Evolutionary conservation across 2,113 vertebrate genomes (phyloP), one percentile per base, ranked within the genome.

Genomic region (Syngnathus typhle): DNA sequence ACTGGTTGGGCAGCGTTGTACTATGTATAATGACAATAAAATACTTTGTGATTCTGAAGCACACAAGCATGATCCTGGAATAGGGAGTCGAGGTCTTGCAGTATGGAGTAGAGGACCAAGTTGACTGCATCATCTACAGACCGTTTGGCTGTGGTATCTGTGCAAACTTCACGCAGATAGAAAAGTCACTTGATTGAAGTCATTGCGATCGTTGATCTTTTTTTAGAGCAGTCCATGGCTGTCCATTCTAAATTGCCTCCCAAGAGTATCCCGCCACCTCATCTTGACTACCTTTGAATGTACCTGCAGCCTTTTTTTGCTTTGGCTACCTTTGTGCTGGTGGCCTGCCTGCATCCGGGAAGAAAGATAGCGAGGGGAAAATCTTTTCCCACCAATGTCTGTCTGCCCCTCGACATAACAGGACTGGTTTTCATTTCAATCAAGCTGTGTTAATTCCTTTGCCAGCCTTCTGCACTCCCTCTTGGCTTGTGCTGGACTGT

Each of bases 401-500:
- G 59, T 67, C 64, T 60, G 16, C 3, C 23, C 38, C 49, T 75
- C 79, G 70, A 63, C 66, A 79, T 49, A 46, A 52, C 41, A 60
- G 10, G 9, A 27, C 63, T 77, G 56, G 18, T 64, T 63, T 67
- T 81, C 56, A 39, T 72, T 81, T 80, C 23, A 55, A 41, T 78
- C 49, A 71, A 52, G 68, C 71, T 73, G 54, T 56, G 77, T 77
- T 74, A 60, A 64, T 77, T 82, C 46, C 65, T 73, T 52, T 59
- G 36, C 56, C 62, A 67, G 71, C 51, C 65, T 46, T 16, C 49
- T 77, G 61, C 75, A 70, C 70, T 27, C 55, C 70, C 60, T 80
- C 56, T 75, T 75, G 78, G 78, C 73, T 85, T 73, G 70, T 19
- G 61, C 68, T 63, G 60, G 46, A 69, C 66, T 70, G 75, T 23